Conservation (phyloP, 2,888 invertebrate genomes). For the Hypselothyrea guttata region DNA sequence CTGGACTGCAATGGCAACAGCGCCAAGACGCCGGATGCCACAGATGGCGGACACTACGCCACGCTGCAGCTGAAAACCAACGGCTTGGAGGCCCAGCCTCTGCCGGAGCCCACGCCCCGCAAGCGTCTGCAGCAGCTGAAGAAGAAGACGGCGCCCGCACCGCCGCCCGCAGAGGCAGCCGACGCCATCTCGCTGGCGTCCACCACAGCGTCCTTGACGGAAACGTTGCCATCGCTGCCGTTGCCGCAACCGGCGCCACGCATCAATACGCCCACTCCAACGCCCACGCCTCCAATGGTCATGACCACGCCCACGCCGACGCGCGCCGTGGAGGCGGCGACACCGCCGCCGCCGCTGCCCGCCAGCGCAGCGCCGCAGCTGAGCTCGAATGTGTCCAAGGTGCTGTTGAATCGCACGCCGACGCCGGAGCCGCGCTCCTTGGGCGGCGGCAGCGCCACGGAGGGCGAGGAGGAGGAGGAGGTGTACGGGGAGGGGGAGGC, state of each 20-base stretch:
- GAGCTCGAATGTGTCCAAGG: constrained; percentile 75
- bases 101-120: constrained; percentile 81
- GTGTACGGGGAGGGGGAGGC: constrained; percentile 41
- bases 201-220: constrained; percentile 55
- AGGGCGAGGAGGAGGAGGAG: constrained; percentile 49
- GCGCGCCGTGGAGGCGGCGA: constrained; percentile 2
- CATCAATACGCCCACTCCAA: constrained; percentile 44
- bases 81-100: constrained; percentile 2
- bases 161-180: constrained; percentile 61
- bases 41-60: constrained; percentile 55
- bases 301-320: neutral
- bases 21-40: constrained; percentile 40
- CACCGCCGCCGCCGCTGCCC: constrained; percentile 29
- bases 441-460: constrained; percentile 49
- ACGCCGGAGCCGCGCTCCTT: constrained; percentile 76
- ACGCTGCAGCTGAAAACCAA: constrained; percentile 60
- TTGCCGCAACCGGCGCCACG: constrained; percentile 76
- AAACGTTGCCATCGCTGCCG: constrained; percentile 10
- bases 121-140: constrained; percentile 72
- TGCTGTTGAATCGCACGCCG: constrained; percentile 78
- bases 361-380: constrained; percentile 22
- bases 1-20: constrained; percentile 80
- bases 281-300: constrained; percentile 14
- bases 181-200: constrained; percentile 68
- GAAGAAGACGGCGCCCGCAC: constrained; percentile 79